Percentiles rank a stretch among this genome's conserved stretches.
Evolutionary conservation across 1,140 invertebrate species (phyloP).

Genomic region (Camponotus vicinus): DNA sequence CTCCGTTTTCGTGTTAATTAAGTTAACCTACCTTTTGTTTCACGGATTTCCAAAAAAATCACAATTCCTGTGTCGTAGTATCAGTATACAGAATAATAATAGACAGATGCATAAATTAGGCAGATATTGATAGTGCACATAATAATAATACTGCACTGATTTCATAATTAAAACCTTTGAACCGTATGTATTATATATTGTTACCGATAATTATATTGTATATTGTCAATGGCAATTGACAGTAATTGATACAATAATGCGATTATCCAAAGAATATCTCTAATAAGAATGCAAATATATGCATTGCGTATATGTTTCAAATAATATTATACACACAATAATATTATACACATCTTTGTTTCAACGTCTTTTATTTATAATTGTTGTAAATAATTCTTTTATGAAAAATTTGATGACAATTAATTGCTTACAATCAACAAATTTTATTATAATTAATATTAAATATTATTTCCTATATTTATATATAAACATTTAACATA

Average conservation of each 20-base stretch:
- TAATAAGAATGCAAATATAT: constrained; percentile 27
- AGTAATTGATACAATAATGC: constrained; percentile 18
- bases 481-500: too few relatives aligned
- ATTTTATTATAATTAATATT: too few relatives aligned
- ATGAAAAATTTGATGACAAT: too few relatives aligned
- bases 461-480: background rate
- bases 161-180: constrained; percentile 17
- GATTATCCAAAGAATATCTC: background rate
- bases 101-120: constrained; percentile 26
- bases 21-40: constrained; percentile 42
- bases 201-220: too few relatives aligned
- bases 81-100: constrained; percentile 33
- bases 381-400: background rate
- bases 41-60: constrained; percentile 8
- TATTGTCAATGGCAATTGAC: constrained; percentile 7
- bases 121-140: background rate
- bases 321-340: background rate
- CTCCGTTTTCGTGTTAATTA: constrained; percentile 11
- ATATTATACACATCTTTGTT: background rate
- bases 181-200: background rate
- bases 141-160: background rate
- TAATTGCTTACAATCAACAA: too few relatives aligned
- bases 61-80: background rate
- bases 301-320: background rate
- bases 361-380: background rate